Evolutionary conservation across 2,113 vertebrate species (phyloP).

Genomic region (Rostratula benghalensis): DNA sequence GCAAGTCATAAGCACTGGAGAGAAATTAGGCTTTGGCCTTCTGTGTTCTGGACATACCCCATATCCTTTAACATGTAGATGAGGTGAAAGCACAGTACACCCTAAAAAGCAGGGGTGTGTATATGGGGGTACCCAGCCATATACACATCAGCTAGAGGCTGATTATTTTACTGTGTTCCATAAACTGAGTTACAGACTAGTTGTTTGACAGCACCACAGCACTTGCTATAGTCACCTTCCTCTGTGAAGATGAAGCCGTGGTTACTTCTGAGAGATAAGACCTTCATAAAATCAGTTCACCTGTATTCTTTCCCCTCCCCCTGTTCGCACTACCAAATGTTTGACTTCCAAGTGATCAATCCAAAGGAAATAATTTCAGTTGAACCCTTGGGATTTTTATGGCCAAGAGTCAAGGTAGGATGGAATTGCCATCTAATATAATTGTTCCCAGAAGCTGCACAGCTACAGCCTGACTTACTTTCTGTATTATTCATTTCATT

Average conservation of each 20-base stretch:
- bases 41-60: background rate
- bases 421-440: background rate
- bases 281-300: background rate
- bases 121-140: background rate
- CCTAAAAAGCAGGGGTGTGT: background rate
- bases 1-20: background rate
- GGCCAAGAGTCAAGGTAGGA: background rate
- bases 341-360: background rate
- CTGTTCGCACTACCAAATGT: background rate
- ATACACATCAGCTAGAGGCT: background rate
- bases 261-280: background rate
- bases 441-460: background rate
- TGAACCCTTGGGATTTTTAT: background rate
- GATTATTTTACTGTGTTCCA: background rate
- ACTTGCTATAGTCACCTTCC: background rate
- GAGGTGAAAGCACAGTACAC: background rate
- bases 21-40: background rate
- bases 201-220: background rate
- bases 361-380: background rate
- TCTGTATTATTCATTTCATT: background rate
- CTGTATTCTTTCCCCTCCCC: background rate
- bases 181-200: background rate
- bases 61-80: accelerated
- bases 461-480: background rate
- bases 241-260: background rate